Conservation (phyloP, 2,888 invertebrate species). For the Drosophila limbata region DNA sequence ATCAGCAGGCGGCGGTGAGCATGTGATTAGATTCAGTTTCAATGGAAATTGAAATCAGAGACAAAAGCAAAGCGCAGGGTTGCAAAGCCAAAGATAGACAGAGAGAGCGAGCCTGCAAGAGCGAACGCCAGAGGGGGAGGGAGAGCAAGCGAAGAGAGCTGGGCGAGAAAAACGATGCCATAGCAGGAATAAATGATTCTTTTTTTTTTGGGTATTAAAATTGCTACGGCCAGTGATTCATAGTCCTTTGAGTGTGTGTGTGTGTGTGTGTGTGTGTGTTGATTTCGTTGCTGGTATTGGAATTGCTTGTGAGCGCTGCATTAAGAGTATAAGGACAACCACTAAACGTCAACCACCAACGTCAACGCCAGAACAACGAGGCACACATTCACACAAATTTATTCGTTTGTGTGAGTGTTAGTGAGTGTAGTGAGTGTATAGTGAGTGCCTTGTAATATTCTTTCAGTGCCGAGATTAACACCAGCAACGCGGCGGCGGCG, state of each 20-base stretch:
- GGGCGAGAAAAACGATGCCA: conserved; percentile 40
- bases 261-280: conserved; percentile 24
- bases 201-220: conserved; percentile 58
- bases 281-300: conserved; percentile 31
- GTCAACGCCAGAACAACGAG: conserved; percentile 56
- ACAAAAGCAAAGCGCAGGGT: conserved; percentile 62
- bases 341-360: conserved; percentile 79
- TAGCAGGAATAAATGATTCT: conserved; percentile 43
- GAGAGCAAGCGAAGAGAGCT: conserved; percentile 22
- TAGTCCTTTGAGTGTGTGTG: conserved; percentile 23
- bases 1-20: conserved; percentile 66
- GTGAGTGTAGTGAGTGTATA: conserved; percentile 22
- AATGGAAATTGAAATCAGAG: conserved; percentile 82
- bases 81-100: conserved; percentile 29
- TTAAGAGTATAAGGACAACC: conserved; percentile 67
- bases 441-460: conserved; percentile 58
- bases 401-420: conserved; percentile 12
- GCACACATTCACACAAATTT: conserved; percentile 61
- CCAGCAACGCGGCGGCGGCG: conserved; percentile 44
- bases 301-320: conserved; percentile 65
- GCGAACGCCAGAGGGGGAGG: conserved; percentile 21
- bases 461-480: conserved; percentile 64
- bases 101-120: conserved; percentile 14
- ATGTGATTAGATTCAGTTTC: conserved; percentile 83
- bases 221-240: conserved; percentile 50